These are phyloP conservation scores for Tetragonula carbonaria DNA, from an alignment of 2,888 invertebrate species.

Conservation along the genomic window DNA sequence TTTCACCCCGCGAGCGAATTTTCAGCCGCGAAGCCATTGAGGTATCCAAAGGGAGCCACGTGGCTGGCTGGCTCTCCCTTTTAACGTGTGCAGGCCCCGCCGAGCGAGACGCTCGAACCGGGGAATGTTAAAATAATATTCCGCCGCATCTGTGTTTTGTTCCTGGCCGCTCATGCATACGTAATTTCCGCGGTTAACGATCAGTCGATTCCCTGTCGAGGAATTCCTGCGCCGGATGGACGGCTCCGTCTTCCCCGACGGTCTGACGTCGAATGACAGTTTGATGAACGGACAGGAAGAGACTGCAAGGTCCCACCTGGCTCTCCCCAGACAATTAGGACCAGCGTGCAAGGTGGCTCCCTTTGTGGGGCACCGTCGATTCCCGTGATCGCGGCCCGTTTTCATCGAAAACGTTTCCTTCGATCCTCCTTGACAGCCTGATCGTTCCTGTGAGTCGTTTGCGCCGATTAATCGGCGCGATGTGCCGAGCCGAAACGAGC, in stretches of 20 bases:
- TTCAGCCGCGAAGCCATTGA: conserved; percentile 2
- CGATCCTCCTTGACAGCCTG: conserved; percentile 40
- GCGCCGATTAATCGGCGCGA: conserved; percentile 57
- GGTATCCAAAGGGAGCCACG: conserved; percentile 9
- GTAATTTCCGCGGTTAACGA: conserved; percentile 66
- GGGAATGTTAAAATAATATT: conserved; percentile 59
- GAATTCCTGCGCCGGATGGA: conserved; percentile 50
- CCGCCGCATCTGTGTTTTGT: conserved; percentile 62
- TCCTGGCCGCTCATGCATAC: conserved; percentile 66
- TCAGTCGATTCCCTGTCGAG: conserved; percentile 72
- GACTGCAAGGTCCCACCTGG: conserved; percentile 72
- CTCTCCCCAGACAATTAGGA: conserved; percentile 72
- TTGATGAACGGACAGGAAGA: conserved; percentile 76
- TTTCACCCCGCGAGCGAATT: conserved; percentile 14
- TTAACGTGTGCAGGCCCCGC: background rate
- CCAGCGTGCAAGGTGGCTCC: conserved; percentile 71
- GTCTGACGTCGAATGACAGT: conserved; percentile 73
- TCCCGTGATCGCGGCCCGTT: conserved; percentile 62
- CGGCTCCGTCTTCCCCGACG: conserved; percentile 60
- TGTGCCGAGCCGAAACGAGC: background rate
- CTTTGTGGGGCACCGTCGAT: conserved; percentile 66
- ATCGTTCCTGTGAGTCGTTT: conserved; percentile 48
- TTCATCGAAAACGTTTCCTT: conserved; percentile 54
- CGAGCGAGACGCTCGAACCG: conserved; percentile 33
- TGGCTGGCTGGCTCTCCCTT: conserved; percentile 6